A percentile compares a stretch with the other conserved stretches of the same genome.
These are phyloP conservation scores for Callyntrura guangdongensis DNA, from an alignment of 2,888 invertebrate genomes.

Conservation along the genomic window DNA sequence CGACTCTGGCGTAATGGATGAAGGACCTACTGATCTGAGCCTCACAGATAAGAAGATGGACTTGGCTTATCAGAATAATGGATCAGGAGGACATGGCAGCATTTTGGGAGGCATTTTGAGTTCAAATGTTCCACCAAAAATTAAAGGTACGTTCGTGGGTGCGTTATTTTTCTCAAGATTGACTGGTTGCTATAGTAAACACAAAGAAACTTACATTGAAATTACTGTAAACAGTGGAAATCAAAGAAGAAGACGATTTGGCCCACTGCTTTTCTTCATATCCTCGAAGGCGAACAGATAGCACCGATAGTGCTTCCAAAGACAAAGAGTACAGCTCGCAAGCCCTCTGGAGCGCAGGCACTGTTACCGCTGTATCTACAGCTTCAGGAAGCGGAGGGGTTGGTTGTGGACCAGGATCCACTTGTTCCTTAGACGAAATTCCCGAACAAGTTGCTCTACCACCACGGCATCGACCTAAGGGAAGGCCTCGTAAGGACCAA, in stretches of 20 bases:
- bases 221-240: constrained; percentile 62
- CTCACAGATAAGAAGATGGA: constrained; percentile 56
- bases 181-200: too few relatives aligned
- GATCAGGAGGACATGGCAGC: constrained; percentile 70
- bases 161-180: too few relatives aligned
- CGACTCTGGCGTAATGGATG: constrained; percentile 63
- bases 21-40: constrained; percentile 72
- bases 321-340: constrained; percentile 73
- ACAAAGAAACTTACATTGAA: too few relatives aligned
- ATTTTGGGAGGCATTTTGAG: constrained; percentile 71
- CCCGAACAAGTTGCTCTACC: constrained; percentile 27
- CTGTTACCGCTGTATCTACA: constrained; percentile 48
- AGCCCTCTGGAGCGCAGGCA: constrained; percentile 71
- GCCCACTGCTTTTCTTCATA: constrained; percentile 54
- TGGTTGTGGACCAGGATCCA: constrained; percentile 46
- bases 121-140: constrained; percentile 68
- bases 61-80: too few relatives aligned
- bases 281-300: constrained; percentile 51
- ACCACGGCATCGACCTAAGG: constrained; percentile 5
- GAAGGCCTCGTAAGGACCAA: constrained; percentile 23
- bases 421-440: constrained; percentile 66
- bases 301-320: constrained; percentile 71
- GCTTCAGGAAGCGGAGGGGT: background rate
- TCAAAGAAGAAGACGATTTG: constrained; percentile 67
- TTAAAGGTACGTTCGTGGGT: constrained; percentile 66